A percentile compares a stretch with the other conserved stretches of the same genome.
phyloP scores from a whole-genome alignment of 37 sponge, comb jelly and placozoan genomes.

The Geodia barretti region DNA sequence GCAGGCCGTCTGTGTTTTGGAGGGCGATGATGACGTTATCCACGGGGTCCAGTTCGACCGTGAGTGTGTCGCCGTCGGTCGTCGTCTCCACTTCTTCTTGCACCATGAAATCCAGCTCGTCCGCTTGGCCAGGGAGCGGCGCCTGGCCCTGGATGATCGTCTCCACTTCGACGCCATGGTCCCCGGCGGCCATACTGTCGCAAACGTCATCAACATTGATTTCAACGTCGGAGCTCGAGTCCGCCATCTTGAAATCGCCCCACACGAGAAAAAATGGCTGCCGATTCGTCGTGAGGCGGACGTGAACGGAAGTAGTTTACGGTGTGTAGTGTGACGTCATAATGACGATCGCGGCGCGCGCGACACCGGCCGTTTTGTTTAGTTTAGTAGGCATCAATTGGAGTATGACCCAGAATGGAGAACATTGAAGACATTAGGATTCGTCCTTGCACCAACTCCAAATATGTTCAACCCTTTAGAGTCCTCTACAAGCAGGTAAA shows the following conservation, averaged over 20 bases:
- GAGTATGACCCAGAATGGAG: slow-evolving; percentile 67
- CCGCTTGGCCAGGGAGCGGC: slow-evolving; percentile 29
- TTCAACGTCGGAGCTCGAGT: slow-evolving; percentile 54
- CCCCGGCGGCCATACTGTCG: slow-evolving; percentile 50
- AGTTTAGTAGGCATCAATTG: too few relatives aligned
- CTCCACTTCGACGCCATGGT: slow-evolving; percentile 83
- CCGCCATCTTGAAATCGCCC: slow-evolving; percentile 73
- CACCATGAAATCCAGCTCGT: slow-evolving; percentile 82
- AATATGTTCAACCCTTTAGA: slow-evolving; percentile 82
- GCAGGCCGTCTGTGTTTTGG: slow-evolving; percentile 60
- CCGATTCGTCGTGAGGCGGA: background rate
- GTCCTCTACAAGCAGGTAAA: slow-evolving; percentile 81
- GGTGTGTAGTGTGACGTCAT: background rate
- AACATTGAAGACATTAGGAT: slow-evolving; percentile 63
- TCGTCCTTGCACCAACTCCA: slow-evolving; percentile 59
- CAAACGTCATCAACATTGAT: slow-evolving; percentile 65
- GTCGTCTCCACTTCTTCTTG: slow-evolving; percentile 90
- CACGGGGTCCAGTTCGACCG: slow-evolving; percentile 76
- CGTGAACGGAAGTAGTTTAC: background rate
- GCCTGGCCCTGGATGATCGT: slow-evolving; percentile 78
- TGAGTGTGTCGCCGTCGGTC: slow-evolving; percentile 65
- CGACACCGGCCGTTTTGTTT: too few relatives aligned
- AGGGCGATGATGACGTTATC: slow-evolving; percentile 82
- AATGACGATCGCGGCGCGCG: background rate
- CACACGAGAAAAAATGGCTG: slow-evolving; percentile 46